Percentiles rank a stretch among this genome's conserved stretches.
Conservation (phyloP, 2,888 invertebrate species). For the Apodemia zela region DNA sequence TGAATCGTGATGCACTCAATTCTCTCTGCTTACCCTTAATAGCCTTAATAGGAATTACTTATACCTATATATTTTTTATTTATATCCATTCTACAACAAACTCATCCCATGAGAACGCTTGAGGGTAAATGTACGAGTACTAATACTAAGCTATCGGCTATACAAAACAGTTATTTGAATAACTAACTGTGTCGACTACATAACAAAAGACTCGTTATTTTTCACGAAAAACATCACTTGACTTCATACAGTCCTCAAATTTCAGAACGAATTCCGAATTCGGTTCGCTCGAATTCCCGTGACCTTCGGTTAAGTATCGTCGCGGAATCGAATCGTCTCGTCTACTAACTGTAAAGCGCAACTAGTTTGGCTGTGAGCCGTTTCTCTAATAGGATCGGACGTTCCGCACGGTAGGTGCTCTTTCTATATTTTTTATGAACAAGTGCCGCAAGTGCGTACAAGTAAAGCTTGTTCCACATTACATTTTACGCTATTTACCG, state of each 20-base stretch:
- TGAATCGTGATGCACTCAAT: too few relatives aligned
- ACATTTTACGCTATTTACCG: not conserved
- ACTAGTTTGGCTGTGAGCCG: constrained; percentile 64
- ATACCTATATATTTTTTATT: not conserved
- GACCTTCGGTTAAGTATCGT: constrained; percentile 67
- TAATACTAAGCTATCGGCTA: not conserved
- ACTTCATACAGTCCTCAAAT: constrained; percentile 30
- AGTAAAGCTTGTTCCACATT: constrained; percentile 29
- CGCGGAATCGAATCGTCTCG: constrained; percentile 61
- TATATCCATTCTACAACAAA: not conserved
- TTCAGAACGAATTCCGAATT: constrained; percentile 59
- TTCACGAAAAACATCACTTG: constrained; percentile 14
- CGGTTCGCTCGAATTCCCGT: constrained; percentile 58
- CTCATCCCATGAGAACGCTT: not conserved
- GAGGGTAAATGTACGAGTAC: too few relatives aligned
- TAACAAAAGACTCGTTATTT: constrained; percentile 11
- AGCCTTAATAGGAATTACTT: too few relatives aligned
- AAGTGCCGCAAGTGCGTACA: constrained; percentile 40
- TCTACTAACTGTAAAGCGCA: constrained; percentile 64
- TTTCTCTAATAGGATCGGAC: constrained; percentile 64
- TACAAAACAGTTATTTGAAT: not conserved
- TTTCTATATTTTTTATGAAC: constrained; percentile 56
- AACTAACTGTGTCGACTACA: not conserved
- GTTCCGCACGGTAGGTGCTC: constrained; percentile 45
- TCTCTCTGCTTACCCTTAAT: too few relatives aligned